Evolutionary conservation across 2,888 invertebrate genomes (phyloP).

Genomic region (Eristalis pertinax): DNA sequence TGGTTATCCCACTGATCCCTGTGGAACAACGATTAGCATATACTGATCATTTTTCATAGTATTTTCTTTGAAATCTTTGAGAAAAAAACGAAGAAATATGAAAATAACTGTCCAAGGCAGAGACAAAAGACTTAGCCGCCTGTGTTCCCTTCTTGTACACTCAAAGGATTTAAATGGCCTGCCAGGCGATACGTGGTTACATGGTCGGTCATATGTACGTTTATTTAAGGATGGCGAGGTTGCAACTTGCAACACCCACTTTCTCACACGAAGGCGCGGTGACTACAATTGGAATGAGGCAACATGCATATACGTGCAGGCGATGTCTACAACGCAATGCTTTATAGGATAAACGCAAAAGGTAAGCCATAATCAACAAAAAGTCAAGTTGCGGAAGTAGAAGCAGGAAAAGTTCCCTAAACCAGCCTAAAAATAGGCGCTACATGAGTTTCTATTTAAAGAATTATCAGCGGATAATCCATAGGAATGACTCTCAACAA

Average conservation of each 20-base stretch:
- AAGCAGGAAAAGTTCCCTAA: too few species aligned
- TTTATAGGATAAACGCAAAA: too few species aligned
- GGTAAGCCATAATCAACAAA: too few species aligned
- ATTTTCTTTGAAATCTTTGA: slow-evolving; percentile 56
- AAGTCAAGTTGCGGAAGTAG: too few species aligned
- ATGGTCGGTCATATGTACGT: slow-evolving; percentile 2
- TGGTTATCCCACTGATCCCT: slow-evolving; percentile 14
- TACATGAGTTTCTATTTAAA: too few species aligned
- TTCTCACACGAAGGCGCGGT: slow-evolving; percentile 4
- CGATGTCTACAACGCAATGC: too few species aligned
- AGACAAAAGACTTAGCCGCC: slow-evolving; percentile 19
- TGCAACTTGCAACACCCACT: slow-evolving; percentile 9
- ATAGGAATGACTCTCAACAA: neutral
- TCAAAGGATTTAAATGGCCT: slow-evolving; percentile 30
- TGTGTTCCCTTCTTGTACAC: neutral
- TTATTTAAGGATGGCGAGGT: neutral
- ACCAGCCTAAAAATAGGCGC: too few species aligned
- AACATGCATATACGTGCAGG: too few species aligned
- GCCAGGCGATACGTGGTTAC: slow-evolving; percentile 22
- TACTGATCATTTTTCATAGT: slow-evolving; percentile 66
- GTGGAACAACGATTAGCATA: slow-evolving; percentile 61
- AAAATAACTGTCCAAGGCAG: slow-evolving; percentile 50
- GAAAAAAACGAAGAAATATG: slow-evolving; percentile 57
- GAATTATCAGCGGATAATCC: too few species aligned
- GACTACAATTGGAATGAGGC: neutral